Evolutionary conservation across 2,113 vertebrate genomes (phyloP).

Genomic region (Ceyx margarethae): DNA sequence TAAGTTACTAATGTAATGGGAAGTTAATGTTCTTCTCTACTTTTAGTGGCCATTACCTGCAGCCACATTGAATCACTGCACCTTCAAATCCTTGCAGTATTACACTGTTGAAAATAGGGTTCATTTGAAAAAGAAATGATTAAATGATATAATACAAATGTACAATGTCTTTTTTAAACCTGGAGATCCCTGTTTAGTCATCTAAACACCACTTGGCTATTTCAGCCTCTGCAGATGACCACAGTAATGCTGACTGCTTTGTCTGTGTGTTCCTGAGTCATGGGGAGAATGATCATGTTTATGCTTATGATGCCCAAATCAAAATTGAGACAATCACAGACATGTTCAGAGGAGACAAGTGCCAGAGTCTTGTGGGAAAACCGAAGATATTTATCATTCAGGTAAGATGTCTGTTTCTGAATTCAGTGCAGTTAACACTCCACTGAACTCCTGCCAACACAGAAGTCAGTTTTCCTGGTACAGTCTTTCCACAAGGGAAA

Average conservation of each 20-base stretch:
- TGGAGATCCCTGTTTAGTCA: background rate
- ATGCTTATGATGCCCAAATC: constrained; percentile 81
- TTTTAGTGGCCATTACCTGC: background rate
- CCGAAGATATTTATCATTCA: constrained; percentile 97
- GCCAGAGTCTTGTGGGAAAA: constrained; percentile 88
- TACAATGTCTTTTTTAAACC: background rate
- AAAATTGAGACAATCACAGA: constrained; percentile 78
- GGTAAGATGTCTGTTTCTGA: constrained; percentile 73
- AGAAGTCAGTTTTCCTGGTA: background rate
- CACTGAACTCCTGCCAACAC: background rate
- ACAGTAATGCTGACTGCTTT: constrained; percentile 88
- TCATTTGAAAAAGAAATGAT: background rate
- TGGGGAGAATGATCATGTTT: constrained; percentile 85
- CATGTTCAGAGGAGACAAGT: constrained; percentile 89
- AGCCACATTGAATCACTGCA: background rate
- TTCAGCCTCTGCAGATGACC: constrained; percentile 78
- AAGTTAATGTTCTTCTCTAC: background rate
- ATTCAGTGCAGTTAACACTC: background rate
- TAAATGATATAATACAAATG: background rate
- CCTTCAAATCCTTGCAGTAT: background rate
- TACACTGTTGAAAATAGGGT: background rate
- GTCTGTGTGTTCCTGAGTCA: constrained; percentile 92
- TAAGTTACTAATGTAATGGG: background rate
- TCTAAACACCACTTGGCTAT: background rate
- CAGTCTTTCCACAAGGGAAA: background rate